phyloP scores from a whole-genome alignment of 2,888 invertebrate species.

The Agriotes lineatus region DNA sequence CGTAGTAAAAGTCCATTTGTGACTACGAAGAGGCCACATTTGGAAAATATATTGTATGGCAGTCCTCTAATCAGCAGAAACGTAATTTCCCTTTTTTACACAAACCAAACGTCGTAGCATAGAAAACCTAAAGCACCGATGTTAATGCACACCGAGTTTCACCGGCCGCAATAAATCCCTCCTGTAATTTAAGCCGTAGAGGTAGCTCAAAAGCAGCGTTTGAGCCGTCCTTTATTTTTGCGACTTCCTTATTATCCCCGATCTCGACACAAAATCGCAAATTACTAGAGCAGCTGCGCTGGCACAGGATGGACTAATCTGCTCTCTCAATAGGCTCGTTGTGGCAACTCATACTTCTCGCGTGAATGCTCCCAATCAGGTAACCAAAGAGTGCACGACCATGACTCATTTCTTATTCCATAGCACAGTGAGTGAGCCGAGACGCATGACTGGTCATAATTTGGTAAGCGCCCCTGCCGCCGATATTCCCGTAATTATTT shows the following conservation, averaged over 20 bases:
- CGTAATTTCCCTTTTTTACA: too few relatives aligned
- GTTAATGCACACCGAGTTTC: too few relatives aligned
- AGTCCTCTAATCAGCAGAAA: too few relatives aligned
- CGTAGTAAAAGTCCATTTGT: background rate
- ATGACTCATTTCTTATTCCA: constrained; percentile 55
- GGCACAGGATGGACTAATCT: constrained; percentile 47
- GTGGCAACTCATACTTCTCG: constrained; percentile 54
- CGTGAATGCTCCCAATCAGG: constrained; percentile 57
- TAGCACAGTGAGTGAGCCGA: constrained; percentile 33
- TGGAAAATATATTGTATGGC: too few relatives aligned
- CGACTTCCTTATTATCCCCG: constrained; percentile 14
- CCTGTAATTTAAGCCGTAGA: constrained; percentile 2
- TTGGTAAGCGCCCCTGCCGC: constrained; percentile 43
- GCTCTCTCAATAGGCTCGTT: constrained; percentile 50
- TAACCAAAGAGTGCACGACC: constrained; percentile 50
- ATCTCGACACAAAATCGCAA: constrained; percentile 39
- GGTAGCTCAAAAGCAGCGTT: background rate
- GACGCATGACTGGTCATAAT: constrained; percentile 54
- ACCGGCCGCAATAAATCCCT: background rate
- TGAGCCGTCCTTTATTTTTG: constrained; percentile 9
- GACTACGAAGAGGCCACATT: background rate
- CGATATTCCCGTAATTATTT: constrained; percentile 44
- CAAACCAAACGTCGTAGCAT: too few relatives aligned
- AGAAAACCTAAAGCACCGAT: too few relatives aligned
- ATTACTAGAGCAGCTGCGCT: constrained; percentile 51